Conservation (phyloP, 2,888 invertebrate species). For the Kuschelorhynchus macadamiae region DNA sequence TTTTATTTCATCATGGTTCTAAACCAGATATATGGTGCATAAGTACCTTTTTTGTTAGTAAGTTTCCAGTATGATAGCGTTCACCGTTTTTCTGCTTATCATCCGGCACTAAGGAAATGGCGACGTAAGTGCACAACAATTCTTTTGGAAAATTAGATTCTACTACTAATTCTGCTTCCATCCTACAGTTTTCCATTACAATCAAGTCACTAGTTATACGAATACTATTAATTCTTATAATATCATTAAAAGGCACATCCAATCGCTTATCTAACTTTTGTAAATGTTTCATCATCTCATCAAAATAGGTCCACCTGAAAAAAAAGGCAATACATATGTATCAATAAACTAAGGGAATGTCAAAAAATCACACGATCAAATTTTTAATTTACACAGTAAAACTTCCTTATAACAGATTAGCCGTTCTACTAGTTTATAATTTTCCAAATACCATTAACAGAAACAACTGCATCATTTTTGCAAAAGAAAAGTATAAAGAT, state of each 20-base stretch:
- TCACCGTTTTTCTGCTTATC: constrained; percentile 57
- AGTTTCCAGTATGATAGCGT: constrained; percentile 68
- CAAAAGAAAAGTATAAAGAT: too few species aligned
- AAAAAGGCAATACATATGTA: neutral
- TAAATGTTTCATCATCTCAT: constrained; percentile 80
- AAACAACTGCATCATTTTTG: too few species aligned
- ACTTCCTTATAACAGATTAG: too few species aligned
- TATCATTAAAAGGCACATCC: constrained; percentile 68
- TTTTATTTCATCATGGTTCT: too few species aligned
- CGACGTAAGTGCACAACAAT: constrained; percentile 75
- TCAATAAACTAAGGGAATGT: neutral
- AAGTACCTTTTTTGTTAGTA: constrained; percentile 66
- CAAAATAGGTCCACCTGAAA: constrained; percentile 75
- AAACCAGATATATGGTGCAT: too few species aligned
- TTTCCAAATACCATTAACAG: too few species aligned
- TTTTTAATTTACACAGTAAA: too few species aligned
- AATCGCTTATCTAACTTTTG: constrained; percentile 62
- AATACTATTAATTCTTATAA: constrained; percentile 67
- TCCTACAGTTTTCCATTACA: constrained; percentile 73
- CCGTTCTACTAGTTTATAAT: too few species aligned
- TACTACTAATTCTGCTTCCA: constrained; percentile 72
- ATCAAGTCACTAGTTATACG: constrained; percentile 63
- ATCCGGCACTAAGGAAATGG: constrained; percentile 71
- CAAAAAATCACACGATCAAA: too few species aligned
- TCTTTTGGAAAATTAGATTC: constrained; percentile 77